phyloP scores from a whole-genome alignment of 2,113 vertebrate genomes.

The Nothoprocta perdicaria region DNA sequence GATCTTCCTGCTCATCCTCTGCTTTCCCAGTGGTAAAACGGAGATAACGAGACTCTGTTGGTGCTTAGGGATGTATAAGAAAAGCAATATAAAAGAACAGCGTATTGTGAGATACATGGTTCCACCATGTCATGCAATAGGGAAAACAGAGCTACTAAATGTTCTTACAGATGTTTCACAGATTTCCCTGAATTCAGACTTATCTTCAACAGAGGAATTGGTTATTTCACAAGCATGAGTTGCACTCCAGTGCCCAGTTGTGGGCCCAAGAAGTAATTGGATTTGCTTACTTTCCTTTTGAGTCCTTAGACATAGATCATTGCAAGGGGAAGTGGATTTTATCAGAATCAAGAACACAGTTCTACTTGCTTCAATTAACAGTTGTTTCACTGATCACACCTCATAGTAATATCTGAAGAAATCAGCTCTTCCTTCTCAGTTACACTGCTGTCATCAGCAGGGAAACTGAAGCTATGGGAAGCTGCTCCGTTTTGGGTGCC shows the following conservation, averaged over 20 bases:
- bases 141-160: neutral
- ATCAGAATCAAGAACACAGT: neutral
- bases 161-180: neutral
- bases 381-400: neutral
- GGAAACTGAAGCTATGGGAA: neutral
- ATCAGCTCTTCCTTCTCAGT: neutral
- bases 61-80: neutral
- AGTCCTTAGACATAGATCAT: neutral
- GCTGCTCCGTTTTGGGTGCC: neutral
- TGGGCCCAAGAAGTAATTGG: neutral
- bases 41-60: neutral
- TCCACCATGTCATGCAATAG: neutral
- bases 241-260: neutral
- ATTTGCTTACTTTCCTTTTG: neutral
- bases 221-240: neutral
- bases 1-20: neutral
- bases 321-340: neutral
- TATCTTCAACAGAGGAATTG: neutral
- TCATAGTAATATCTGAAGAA: neutral
- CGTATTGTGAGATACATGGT: neutral
- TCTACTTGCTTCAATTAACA: neutral
- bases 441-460: neutral
- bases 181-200: neutral
- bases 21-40: neutral
- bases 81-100: neutral